Evolutionary conservation across 2,888 invertebrate species (phyloP), one percentile per base, ranked within the genome.

Genomic region (Hyposoter dolosus): DNA sequence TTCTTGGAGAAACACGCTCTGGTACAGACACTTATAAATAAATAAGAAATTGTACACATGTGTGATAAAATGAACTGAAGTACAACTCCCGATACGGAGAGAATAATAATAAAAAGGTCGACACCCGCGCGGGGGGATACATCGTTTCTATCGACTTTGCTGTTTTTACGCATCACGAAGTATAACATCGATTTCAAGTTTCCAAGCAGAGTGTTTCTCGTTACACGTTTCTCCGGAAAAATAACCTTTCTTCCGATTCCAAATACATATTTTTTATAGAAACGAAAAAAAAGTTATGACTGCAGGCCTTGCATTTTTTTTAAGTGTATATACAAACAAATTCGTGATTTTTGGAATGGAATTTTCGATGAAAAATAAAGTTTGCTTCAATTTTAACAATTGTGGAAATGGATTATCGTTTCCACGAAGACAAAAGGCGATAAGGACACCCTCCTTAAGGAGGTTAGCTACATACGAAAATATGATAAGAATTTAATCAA

Each of bases 1-100:
- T 80, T 84, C 79, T 60, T 40, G 43, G 69, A 75, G 53, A 83
- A 60, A 28, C 68, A 47, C 23, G 7, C n/a, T 32, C n/a, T 19
- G 3, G 12, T 7, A 53, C n/a, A 19, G 15, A 19, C 19, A 19
- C 40, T 35, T 19, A 35, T 15, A 15, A 53, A 35, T 53, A 35
- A 35, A 40, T n/a, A 40, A 35, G 19, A 75, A 43, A 50, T 19
- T 28, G 6, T 15, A 28, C 45, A 23, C 28, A n/a, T 12, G 3
- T 35, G 40, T 32, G 28, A 4, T 6, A 4, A 50, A 28, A 43
- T 56, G 15, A 63, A n/a, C 43, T 7, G 45, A 60, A 23, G 35
- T 32, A 63, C 19, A 23, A 75, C 43, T 75, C 63, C 75, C 35
- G 43, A 28, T 60, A 28, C 43, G 35, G 35, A 60, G 74, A 23